These are phyloP conservation scores for Calameuta filiformis DNA, from an alignment of 2,888 invertebrate species.

Conservation along the genomic window DNA sequence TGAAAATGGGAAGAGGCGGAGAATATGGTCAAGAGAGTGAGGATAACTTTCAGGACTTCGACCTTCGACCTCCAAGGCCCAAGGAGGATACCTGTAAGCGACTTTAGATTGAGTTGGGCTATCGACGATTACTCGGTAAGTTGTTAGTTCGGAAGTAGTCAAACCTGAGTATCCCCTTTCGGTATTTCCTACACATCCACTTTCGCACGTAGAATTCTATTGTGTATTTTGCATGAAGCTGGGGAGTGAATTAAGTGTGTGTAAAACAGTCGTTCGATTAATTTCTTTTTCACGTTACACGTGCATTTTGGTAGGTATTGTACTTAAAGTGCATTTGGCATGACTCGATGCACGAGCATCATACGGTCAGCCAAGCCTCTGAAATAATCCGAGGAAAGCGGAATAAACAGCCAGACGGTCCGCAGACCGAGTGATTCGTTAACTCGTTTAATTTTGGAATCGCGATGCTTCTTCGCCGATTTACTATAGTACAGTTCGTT, in stretches of 20 bases:
- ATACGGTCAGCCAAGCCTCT: slow-evolving; percentile 29
- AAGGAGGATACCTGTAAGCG: background rate
- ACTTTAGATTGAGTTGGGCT: background rate
- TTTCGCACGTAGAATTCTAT: background rate
- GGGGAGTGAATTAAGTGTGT: background rate
- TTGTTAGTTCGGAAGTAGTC: background rate
- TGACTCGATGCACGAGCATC: background rate
- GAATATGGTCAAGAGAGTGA: background rate
- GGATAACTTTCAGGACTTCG: background rate
- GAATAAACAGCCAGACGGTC: slow-evolving; percentile 41
- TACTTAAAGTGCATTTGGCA: background rate
- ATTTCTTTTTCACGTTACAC: background rate
- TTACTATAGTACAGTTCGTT: background rate
- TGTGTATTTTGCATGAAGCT: background rate
- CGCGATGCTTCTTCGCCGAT: background rate
- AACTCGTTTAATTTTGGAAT: slow-evolving; percentile 37
- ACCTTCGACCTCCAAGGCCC: background rate
- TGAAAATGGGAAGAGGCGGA: background rate
- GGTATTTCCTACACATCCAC: background rate
- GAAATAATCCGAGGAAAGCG: slow-evolving; percentile 40
- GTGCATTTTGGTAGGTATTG: background rate
- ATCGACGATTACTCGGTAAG: background rate
- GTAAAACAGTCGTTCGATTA: background rate
- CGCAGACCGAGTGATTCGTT: slow-evolving; percentile 31
- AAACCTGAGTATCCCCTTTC: background rate